Conservation (phyloP, 2,888 invertebrate species). For the Plutella xylostella region DNA sequence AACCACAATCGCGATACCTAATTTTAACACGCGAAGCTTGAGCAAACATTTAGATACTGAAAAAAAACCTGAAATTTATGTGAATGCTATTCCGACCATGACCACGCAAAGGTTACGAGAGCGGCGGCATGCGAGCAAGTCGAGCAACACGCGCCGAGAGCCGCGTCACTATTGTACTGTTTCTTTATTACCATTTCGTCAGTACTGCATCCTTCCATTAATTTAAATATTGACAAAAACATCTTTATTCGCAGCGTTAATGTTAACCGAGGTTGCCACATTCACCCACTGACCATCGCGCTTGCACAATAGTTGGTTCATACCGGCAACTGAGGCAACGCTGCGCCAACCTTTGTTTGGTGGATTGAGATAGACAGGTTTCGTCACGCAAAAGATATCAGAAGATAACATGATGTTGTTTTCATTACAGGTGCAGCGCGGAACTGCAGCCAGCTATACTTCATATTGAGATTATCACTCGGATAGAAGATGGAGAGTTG, state of each 20-base stretch:
- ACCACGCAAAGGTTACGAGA: too few species aligned
- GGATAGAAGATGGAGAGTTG: constrained; percentile 79
- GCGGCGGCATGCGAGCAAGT: too few species aligned
- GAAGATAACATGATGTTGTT: background rate
- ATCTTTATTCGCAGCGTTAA: constrained; percentile 1
- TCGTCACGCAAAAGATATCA: background rate
- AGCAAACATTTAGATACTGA: too few species aligned
- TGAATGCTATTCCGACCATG: too few species aligned
- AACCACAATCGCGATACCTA: too few species aligned
- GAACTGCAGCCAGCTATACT: background rate
- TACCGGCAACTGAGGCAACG: constrained; percentile 24
- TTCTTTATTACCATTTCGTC: too few species aligned
- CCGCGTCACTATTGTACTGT: too few species aligned
- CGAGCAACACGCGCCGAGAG: too few species aligned
- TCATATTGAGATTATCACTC: too few species aligned
- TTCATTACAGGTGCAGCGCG: background rate
- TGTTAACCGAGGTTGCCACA: constrained; percentile 7
- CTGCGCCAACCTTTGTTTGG: constrained; percentile 26
- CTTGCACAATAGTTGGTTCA: constrained; percentile 45
- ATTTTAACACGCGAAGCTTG: too few species aligned
- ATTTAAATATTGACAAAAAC: constrained; percentile 6
- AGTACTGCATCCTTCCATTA: background rate
- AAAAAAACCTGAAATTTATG: too few species aligned
- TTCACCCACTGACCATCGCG: constrained; percentile 32
- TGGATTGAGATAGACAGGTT: constrained; percentile 4